Conservation (phyloP, 2,888 invertebrate genomes). For the Chymomyza fuscimana region DNA sequence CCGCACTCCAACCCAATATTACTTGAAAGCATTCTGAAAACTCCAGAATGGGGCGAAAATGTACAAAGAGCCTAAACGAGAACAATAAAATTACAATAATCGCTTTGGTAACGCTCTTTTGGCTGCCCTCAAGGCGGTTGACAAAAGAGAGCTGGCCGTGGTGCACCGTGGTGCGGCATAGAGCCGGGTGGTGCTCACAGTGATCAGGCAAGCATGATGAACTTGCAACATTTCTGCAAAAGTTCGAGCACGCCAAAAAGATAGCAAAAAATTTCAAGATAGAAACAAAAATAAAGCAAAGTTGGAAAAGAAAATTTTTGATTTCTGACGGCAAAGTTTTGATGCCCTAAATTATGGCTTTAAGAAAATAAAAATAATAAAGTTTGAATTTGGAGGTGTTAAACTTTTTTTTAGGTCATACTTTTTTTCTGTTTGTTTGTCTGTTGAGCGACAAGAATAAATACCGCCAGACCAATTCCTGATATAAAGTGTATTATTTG, state of each 20-base stretch:
- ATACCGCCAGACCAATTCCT: too few relatives aligned
- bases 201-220: conserved; percentile 61
- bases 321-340: background rate
- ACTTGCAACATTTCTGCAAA: conserved; percentile 25
- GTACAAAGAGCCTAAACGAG: conserved; percentile 27
- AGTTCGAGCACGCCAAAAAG: conserved; percentile 1
- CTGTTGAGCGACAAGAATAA: too few relatives aligned
- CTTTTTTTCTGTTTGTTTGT: too few relatives aligned
- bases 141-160: background rate
- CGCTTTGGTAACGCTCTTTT: conserved; percentile 50
- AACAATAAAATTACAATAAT: conserved; percentile 74
- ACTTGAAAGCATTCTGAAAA: background rate
- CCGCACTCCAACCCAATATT: background rate
- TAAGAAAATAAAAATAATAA: background rate
- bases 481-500: too few relatives aligned
- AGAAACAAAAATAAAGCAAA: background rate
- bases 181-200: conserved; percentile 17
- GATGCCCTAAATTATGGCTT: background rate
- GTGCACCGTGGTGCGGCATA: conserved; percentile 7
- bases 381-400: too few relatives aligned
- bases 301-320: background rate
- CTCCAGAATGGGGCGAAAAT: background rate
- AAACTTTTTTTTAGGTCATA: too few relatives aligned
- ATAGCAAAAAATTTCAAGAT: background rate
- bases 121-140: background rate